Evolutionary conservation across 2,113 vertebrate genomes (phyloP).

Genomic region (Chaetodon trifascialis): DNA sequence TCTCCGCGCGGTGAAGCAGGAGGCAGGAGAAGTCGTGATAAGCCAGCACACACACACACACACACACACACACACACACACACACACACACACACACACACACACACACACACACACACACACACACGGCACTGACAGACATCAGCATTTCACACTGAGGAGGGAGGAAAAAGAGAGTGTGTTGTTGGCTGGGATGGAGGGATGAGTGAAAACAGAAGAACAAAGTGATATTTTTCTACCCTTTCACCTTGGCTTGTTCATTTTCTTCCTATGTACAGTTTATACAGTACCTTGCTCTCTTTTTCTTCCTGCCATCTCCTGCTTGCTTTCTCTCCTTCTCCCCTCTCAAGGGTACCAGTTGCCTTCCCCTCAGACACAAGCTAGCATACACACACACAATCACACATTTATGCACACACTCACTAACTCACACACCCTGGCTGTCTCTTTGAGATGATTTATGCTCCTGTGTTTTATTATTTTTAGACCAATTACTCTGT

Average conservation of each 20-base stretch:
- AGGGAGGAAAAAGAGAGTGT: background rate
- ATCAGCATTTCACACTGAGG: slow-evolving; percentile 33
- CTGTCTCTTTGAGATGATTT: slow-evolving; percentile 74
- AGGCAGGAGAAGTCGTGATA: slow-evolving; percentile 67
- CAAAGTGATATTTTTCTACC: background rate
- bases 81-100: slow-evolving; percentile 17
- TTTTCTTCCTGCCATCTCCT: slow-evolving; percentile 21
- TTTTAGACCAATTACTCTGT: slow-evolving; percentile 68
- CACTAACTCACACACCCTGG: slow-evolving; percentile 35
- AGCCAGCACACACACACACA: slow-evolving; percentile 48
- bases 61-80: slow-evolving; percentile 17
- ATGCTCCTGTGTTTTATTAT: slow-evolving; percentile 69
- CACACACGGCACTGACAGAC: slow-evolving; percentile 16
- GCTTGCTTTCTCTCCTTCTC: slow-evolving; percentile 23
- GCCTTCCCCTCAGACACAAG: slow-evolving; percentile 34
- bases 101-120: slow-evolving; percentile 17
- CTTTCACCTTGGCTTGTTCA: slow-evolving; percentile 32
- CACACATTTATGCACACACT: slow-evolving; percentile 40
- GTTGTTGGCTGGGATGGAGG: slow-evolving; percentile 16
- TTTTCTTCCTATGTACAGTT: background rate
- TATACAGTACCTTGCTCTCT: slow-evolving; percentile 17
- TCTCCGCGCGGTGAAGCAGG: slow-evolving; percentile 38
- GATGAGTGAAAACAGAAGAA: slow-evolving; percentile 16
- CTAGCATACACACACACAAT: slow-evolving; percentile 47
- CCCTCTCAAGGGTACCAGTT: slow-evolving; percentile 60